Base-by-base conservation (phyloP, 2,888 invertebrate species). In the Agrypnus murinus region DNA sequence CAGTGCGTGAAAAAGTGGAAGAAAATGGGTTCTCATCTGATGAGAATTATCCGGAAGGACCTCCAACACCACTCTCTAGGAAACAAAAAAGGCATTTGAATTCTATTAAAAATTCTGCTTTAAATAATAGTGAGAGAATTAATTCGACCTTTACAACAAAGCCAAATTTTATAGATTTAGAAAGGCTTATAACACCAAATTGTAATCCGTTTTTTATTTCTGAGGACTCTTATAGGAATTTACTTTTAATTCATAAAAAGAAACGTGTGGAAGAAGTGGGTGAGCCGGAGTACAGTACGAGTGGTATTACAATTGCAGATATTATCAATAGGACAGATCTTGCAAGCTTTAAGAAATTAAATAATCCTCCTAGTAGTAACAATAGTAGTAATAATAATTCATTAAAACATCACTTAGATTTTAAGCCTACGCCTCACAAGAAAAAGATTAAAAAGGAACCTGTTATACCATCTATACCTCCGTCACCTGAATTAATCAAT, bases 241-340 rank as follows among this genome's bases (percentile, higher is more conserved):
- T 95, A 84, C 82, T 96, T 17, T 84, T 89, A 34, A 88, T 90
- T 50, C 95, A 95, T 81, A 92, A 92, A 81, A 88, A 90, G 70
- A 87, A 93, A 74, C 90, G 93, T 84, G 85, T 90, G 43, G 90
- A 91, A 69, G 90, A 90, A 81, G 91, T 92, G 90, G 88, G 89
- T 78, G 91, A 93, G 81, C 92, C 93, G 14, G 94, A 95, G 83
- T 87, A 95, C 60, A 92, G 93, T 79, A 93, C 92, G 10, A 89
- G 90, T 77, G 93, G 92, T 57, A 92, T 96, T 76, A 91, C 92
- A 7, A 84, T 96, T 62, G 90, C 92, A 77, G 95, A 92, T 85
- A 88, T 92, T 79, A 89, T 88, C 78, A 85, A 82, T 65, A 83
- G 91, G 76, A 82, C 85, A 9, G 84, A 83, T 75, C 78, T 86